phyloP scores from a whole-genome alignment of 2,888 invertebrate species.

The Poecilobothrus nobilitatus region DNA sequence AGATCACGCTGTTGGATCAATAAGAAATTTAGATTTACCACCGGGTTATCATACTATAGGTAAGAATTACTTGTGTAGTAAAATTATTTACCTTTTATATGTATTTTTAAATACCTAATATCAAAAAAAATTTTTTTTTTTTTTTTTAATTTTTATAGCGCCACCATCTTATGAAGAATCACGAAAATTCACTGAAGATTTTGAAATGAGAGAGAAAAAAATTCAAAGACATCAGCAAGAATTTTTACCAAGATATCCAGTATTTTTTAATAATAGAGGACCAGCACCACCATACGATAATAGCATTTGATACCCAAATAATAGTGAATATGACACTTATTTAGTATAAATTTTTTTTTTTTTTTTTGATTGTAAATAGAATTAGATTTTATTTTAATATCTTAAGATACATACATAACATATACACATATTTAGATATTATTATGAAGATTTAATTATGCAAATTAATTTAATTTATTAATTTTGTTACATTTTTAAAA shows the following conservation, averaged over 20 bases:
- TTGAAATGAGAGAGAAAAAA: conserved; percentile 29
- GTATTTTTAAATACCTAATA: too few species aligned
- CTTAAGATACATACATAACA: too few species aligned
- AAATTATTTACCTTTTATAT: too few species aligned
- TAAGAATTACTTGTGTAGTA: background rate
- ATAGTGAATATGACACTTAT: background rate
- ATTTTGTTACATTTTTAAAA: too few species aligned
- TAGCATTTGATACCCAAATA: background rate
- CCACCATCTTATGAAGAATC: conserved; percentile 38
- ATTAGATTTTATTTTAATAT: too few species aligned
- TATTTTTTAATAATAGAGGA: conserved; percentile 31
- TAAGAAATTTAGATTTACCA: background rate
- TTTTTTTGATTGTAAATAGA: too few species aligned
- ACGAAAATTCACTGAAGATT: conserved; percentile 30
- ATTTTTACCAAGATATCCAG: conserved; percentile 40
- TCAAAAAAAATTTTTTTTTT: too few species aligned
- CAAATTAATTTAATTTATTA: too few species aligned
- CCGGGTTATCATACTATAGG: background rate
- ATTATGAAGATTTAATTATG: too few species aligned
- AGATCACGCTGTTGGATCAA: conserved; percentile 8
- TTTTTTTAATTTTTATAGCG: conserved; percentile 27
- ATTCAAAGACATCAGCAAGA: conserved; percentile 29
- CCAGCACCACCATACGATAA: background rate
- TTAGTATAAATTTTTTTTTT: background rate
- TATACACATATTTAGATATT: too few species aligned